These are phyloP conservation scores for Centropus bengalensis DNA, from an alignment of 2,113 vertebrate genomes.

Conservation along the genomic window DNA sequence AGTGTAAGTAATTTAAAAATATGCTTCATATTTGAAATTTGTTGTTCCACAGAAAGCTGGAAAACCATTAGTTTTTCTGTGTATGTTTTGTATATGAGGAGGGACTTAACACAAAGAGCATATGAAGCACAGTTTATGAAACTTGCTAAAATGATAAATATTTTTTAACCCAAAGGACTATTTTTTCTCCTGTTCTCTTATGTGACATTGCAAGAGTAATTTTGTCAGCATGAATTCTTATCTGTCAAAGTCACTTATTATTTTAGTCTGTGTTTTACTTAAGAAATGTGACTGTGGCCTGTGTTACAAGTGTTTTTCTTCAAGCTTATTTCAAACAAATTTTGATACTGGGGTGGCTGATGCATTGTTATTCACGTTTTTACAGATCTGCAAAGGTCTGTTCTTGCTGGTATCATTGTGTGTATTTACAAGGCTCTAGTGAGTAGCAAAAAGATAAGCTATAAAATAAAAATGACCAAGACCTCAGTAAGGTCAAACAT, in stretches of 20 bases:
- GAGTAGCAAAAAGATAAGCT: not conserved
- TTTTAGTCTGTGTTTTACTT: not conserved
- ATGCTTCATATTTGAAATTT: not conserved
- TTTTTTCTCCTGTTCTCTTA: not conserved
- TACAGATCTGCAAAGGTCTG: not conserved
- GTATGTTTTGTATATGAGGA: not conserved
- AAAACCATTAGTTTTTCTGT: not conserved
- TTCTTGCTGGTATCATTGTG: not conserved
- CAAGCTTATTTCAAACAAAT: not conserved
- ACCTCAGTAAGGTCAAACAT: not conserved
- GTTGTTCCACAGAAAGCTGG: not conserved
- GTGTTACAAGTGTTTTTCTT: not conserved
- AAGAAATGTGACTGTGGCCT: not conserved
- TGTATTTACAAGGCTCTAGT: not conserved
- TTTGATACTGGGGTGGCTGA: not conserved
- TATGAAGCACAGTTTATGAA: not conserved
- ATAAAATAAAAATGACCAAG: not conserved
- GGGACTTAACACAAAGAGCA: not conserved
- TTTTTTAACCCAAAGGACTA: not conserved
- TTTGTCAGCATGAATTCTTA: not conserved
- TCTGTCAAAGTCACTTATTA: slow-evolving; percentile 12
- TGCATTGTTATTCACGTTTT: not conserved
- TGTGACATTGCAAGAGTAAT: not conserved
- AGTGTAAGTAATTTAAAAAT: not conserved
- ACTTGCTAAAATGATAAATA: slow-evolving; percentile 6